phyloP scores from a whole-genome alignment of 2,113 vertebrate species.

The Puma concolor region DNA sequence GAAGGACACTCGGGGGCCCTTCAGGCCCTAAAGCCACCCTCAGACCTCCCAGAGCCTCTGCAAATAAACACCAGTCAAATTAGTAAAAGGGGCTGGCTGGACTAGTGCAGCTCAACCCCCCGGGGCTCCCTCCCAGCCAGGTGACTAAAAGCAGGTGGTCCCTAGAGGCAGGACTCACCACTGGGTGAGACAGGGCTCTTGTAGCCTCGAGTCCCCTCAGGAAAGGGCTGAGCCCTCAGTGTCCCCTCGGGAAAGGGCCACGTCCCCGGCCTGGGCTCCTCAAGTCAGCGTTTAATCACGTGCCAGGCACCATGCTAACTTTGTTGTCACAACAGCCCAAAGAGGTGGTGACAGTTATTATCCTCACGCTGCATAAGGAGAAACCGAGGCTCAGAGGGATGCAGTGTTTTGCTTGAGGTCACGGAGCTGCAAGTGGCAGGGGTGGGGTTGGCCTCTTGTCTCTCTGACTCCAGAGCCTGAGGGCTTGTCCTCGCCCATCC shows the following conservation, averaged over 20 bases:
- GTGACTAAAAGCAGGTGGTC: background rate
- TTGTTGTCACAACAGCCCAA: background rate
- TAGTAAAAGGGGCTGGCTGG: background rate
- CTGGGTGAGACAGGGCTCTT: background rate
- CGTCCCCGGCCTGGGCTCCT: background rate
- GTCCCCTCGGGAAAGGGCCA: too few species aligned
- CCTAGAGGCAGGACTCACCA: background rate
- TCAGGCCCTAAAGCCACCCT: background rate
- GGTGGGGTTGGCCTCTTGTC: too few species aligned
- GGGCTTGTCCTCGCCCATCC: fast-evolving
- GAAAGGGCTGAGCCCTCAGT: background rate
- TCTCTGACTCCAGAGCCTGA: background rate
- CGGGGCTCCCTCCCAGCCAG: background rate
- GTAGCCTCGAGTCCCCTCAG: background rate
- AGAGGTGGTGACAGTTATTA: background rate
- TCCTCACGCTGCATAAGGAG: background rate
- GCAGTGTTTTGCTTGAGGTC: background rate
- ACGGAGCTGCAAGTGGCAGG: background rate
- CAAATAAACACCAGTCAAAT: background rate
- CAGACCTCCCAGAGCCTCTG: background rate
- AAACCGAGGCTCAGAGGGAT: background rate
- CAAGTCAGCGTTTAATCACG: background rate
- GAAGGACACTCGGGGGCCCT: background rate
- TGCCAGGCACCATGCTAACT: background rate
- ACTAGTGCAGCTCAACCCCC: too few species aligned